Evolutionary conservation across 1,140 invertebrate genomes (phyloP).

Genomic region (Drosophila trapezifrons): DNA sequence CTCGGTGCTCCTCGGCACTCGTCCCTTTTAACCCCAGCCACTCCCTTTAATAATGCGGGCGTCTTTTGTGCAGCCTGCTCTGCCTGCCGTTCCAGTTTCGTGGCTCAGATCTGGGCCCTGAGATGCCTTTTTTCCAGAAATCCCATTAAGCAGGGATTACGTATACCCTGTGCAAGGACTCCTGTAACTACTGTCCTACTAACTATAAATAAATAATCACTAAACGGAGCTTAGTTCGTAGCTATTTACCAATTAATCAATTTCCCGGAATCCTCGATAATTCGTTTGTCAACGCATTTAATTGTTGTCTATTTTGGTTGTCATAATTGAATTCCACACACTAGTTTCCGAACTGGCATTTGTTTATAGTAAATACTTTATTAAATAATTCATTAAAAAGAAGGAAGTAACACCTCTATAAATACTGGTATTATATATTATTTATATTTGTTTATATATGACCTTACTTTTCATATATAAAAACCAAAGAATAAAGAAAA

Average conservation of each 20-base stretch:
- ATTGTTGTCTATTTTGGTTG: not conserved
- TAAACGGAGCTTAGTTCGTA: too few relatives aligned
- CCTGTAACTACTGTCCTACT: too few relatives aligned
- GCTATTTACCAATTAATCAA: slow-evolving; percentile 5
- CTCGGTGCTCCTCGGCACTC: slow-evolving; percentile 15
- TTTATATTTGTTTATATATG: too few relatives aligned
- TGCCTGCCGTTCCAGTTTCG: slow-evolving; percentile 19
- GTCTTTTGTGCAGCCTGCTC: slow-evolving; percentile 30
- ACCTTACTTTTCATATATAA: too few relatives aligned
- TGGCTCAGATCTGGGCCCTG: slow-evolving; percentile 11
- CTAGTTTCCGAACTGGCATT: not conserved
- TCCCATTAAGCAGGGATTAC: not conserved
- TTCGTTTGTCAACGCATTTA: not conserved
- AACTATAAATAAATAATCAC: not conserved
- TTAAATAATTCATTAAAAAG: not conserved
- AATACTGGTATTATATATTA: not conserved
- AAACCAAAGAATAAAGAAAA: too few relatives aligned
- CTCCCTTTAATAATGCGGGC: slow-evolving; percentile 19
- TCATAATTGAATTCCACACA: not conserved
- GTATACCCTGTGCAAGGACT: not conserved
- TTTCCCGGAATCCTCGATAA: not conserved
- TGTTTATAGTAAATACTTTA: too few relatives aligned
- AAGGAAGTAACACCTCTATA: not conserved
- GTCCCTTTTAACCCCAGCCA: not conserved
- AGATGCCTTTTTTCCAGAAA: slow-evolving; percentile 5